A percentile compares a stretch with the other conserved stretches of the same genome.
phyloP scores from a whole-genome alignment of 2,113 vertebrate genomes.

The Bos taurus region ARS-UCD2.0 NC_037339.1:46561501-46562000 shows the following conservation, averaged over 20 bases:
- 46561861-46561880: conserved; percentile 58
- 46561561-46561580: conserved; percentile 35
- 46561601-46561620: not conserved
- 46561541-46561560: not conserved
- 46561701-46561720: conserved; percentile 68
- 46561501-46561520: conserved; percentile 18
- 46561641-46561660: conserved; percentile 58
- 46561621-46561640: not conserved
- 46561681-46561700: conserved; percentile 64
- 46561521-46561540: not conserved
- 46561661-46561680: conserved; percentile 67
- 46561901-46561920: conserved; percentile 43
- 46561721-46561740: conserved; percentile 69
- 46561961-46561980: conserved; percentile 68
- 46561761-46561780: conserved; percentile 67
- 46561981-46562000: conserved; percentile 50
- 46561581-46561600: conserved; percentile 11
- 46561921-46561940: conserved; percentile 36
- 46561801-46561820: conserved; percentile 65
- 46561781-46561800: conserved; percentile 63
- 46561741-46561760: conserved; percentile 67
- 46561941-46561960: conserved; percentile 29
- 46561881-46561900: conserved; percentile 55
- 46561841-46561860: conserved; percentile 68
- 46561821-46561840: conserved; percentile 68